A percentile compares a stretch with the other conserved stretches of the same genome.
phyloP scores from a whole-genome alignment of 2,888 invertebrate genomes.

The Aquatica leii region DNA sequence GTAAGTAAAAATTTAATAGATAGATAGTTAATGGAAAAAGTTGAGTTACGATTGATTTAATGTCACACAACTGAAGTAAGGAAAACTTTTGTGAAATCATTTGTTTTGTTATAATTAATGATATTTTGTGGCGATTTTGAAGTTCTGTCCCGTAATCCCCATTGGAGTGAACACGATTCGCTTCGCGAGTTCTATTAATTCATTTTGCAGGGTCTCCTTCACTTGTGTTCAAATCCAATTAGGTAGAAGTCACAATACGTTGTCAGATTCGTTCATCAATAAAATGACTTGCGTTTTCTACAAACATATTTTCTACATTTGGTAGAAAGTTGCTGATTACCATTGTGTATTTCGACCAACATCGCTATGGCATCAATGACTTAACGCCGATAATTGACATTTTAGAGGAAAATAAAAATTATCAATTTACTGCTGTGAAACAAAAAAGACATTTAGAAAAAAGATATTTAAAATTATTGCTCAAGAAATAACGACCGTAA shows the following conservation, averaged over 20 bases:
- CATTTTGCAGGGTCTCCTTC: slow-evolving; percentile 51
- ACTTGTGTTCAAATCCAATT: slow-evolving; percentile 56
- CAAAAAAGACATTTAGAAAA: slow-evolving; percentile 32
- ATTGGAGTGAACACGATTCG: slow-evolving; percentile 46
- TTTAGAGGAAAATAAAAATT: no score
- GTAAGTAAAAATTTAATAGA: no score
- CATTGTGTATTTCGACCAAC: no score
- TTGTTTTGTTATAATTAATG: slow-evolving; percentile 51
- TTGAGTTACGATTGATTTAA: no score
- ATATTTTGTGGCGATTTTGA: slow-evolving; percentile 56
- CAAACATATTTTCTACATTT: slow-evolving; percentile 55
- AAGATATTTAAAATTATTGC: slow-evolving; percentile 37
- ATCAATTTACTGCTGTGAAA: slow-evolving; percentile 29
- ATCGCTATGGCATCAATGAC: no score
- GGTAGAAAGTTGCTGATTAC: no score
- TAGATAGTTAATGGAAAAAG: no score
- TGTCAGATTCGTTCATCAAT: slow-evolving; percentile 55
- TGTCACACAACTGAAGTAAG: no score
- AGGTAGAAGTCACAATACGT: slow-evolving; percentile 57
- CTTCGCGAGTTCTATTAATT: slow-evolving; percentile 55
- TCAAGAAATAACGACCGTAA: slow-evolving; percentile 37
- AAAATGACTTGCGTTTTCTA: slow-evolving; percentile 53
- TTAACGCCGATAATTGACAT: no score
- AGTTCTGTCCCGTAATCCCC: slow-evolving; percentile 50
- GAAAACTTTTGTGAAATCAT: slow-evolving; percentile 27